These are phyloP conservation scores for Morpho helenor DNA, from an alignment of 2,888 invertebrate genomes.

Conservation along the genomic window DNA sequence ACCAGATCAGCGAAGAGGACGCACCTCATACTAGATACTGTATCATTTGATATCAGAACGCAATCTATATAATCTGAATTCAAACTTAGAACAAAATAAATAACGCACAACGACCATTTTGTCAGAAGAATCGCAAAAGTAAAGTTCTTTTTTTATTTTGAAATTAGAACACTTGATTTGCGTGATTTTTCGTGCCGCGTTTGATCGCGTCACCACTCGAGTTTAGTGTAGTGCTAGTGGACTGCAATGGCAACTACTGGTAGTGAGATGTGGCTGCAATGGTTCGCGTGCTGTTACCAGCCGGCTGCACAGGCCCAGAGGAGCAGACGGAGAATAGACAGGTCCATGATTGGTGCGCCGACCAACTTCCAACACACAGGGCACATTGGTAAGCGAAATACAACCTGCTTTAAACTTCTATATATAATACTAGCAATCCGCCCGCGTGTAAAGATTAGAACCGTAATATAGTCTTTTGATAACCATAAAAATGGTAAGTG, in stretches of 20 bases:
- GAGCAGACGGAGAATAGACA: conserved; percentile 88
- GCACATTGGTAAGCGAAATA: conserved; percentile 62
- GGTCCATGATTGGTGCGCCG: conserved; percentile 97
- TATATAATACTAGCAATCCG: no score
- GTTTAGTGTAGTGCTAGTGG: conserved; percentile 41
- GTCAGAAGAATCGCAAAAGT: conserved; percentile 2
- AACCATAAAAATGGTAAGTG: no score
- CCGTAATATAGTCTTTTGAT: no score
- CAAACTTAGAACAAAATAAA: neutral
- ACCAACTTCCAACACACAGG: conserved; percentile 98
- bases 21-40: conserved; percentile 13
- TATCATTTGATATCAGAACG: neutral
- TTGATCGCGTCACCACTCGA: conserved; percentile 18
- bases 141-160: neutral
- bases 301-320: conserved; percentile 87
- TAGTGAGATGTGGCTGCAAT: conserved; percentile 93
- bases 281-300: conserved; percentile 95
- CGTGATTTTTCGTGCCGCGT: conserved; percentile 15
- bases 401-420: no score
- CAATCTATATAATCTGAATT: neutral
- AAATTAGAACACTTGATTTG: neutral
- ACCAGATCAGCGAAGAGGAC: conserved; percentile 40
- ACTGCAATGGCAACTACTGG: conserved; percentile 83
- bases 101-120: conserved; percentile 1
- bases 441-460: no score